Evolutionary conservation across 2,113 vertebrate genomes (phyloP), one percentile per base, ranked within the genome.

Genomic region (Hymenochirus boettgeri): DNA sequence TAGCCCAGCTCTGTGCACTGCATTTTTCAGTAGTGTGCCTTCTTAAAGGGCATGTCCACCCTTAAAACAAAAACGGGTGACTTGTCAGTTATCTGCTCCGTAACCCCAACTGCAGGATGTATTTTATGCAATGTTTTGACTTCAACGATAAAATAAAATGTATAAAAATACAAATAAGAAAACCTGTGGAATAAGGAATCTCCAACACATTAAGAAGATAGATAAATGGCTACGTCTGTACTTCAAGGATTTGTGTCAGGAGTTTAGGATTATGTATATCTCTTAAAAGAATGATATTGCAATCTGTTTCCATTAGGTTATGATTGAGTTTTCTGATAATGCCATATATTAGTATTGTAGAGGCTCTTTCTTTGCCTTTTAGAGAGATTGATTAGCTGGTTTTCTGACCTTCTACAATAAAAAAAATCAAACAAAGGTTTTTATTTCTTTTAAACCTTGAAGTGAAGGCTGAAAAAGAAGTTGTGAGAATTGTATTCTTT

Each of bases 311-410:
- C 18, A 67, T 67, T 60, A 67, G 33, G 19, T 19, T 42, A 18
- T 53, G 56, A 53, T 52, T 67, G 65, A 53, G 23, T 67, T 59
- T 67, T 45, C 47, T 67, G 47, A 67, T 45, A 42, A 31, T 26
- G 53, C 18, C 47, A 57, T 60, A 53, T 29, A 45, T 67, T 59
- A 17, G 42, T 60, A 25, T 15, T 27, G 23, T 24, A 33, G 33
- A 29, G 27, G 24, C 31, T 42, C 25, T 52, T 67, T 37, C 53
- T 53, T 45, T 57, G 59, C 56, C 56, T 60, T 53, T 53, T 18
- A 35, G 45, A 26, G 46, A 67, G 64, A 67, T 67, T 67, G 65
- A 67, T 67, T 48, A 60, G 57, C 24, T 60, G 5, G 47, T 60
- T 48, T 48, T 47, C 37, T 22, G 25, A 45, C 57, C 25, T 52